Base-by-base conservation (phyloP, 1,140 invertebrate genomes). In the Leptestheria dahalacensis region DNA sequence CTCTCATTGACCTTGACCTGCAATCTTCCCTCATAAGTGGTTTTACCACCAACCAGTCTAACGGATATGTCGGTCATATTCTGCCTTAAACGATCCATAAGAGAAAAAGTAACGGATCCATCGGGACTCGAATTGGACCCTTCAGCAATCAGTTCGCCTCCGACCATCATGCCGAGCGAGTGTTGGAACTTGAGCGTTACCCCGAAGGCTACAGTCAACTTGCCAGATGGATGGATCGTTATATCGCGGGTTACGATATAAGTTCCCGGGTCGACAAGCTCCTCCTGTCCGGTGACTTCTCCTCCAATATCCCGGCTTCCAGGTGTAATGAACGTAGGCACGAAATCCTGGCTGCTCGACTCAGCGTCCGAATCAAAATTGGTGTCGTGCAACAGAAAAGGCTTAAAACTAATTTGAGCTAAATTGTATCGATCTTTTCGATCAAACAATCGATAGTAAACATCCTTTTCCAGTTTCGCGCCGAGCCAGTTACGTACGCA, bases 401-500 rank as follows among this genome's bases (percentile, higher is more conserved):
- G 91, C 55, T 91, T 76, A 64, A 89, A 94, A 62, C 78, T 73
- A 53, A 95, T 86, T 72, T 85, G 87, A 0, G 91, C 91, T 50
- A 95, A 73, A 74, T 93, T 93, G 66, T 91, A 95, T 61, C 91
- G 78, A 73, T 94, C 88, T 70, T 91, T 91, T 58, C 90, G 78
- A 67, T 93, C 86, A 69, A 95, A 94, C 6, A 95, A 48, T 15
- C 68, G 65, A 20, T 69, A 63, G 66, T 86, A 90, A 59, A 94
- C 85, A 66, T 79, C 78, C 50, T 79, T 78, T 68, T 91, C 88
- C 62, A 84, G 79, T 1, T 77, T 76, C 65, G 77, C 83, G 15
- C 92, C 91, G 62, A 97, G 78, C 87, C 91, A 99, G 68, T 99
- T 99, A 65, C 80, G 87, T 3, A 88, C 88, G 62, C 90, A 94